Conservation (phyloP, 2,888 invertebrate species). For the Drosophila nr. medialis region DNA sequence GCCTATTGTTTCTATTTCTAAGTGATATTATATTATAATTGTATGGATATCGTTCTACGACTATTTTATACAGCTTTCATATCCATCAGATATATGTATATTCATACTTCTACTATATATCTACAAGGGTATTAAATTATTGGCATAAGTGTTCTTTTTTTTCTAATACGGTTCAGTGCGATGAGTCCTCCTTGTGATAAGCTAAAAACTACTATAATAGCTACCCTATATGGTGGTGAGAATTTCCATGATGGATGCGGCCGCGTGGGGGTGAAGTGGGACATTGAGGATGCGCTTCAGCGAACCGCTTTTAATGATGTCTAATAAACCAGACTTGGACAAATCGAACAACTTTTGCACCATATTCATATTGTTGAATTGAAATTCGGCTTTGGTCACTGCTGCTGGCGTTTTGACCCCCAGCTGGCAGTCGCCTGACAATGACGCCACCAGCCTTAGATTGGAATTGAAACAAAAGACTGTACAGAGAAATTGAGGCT, state of each 20-base stretch:
- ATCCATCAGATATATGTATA: not conserved
- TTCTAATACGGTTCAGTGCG: slow-evolving; percentile 1
- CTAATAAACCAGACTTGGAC: slow-evolving; percentile 52
- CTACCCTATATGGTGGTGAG: not conserved
- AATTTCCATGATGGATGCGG: not conserved
- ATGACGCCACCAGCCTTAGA: slow-evolving; percentile 59
- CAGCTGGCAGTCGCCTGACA: slow-evolving; percentile 34
- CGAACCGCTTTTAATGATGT: slow-evolving; percentile 46
- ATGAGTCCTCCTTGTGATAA: slow-evolving; percentile 10
- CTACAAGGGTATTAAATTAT: not conserved
- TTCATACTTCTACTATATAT: not conserved
- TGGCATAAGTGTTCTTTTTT: not conserved
- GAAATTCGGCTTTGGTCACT: slow-evolving; percentile 38
- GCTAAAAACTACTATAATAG: not conserved
- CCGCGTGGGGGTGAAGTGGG: not conserved
- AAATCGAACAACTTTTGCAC: slow-evolving; percentile 60
- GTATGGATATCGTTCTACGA: not conserved
- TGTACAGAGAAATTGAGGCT: not conserved
- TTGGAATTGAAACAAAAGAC: slow-evolving; percentile 8
- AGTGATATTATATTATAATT: not conserved
- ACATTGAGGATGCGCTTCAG: not conserved
- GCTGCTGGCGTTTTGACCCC: slow-evolving; percentile 40
- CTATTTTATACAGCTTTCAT: not conserved
- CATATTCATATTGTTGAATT: slow-evolving; percentile 57
- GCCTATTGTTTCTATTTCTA: not conserved